Conservation (phyloP, 2,888 invertebrate species). For the Nematopogon swammerdamellus region DNA sequence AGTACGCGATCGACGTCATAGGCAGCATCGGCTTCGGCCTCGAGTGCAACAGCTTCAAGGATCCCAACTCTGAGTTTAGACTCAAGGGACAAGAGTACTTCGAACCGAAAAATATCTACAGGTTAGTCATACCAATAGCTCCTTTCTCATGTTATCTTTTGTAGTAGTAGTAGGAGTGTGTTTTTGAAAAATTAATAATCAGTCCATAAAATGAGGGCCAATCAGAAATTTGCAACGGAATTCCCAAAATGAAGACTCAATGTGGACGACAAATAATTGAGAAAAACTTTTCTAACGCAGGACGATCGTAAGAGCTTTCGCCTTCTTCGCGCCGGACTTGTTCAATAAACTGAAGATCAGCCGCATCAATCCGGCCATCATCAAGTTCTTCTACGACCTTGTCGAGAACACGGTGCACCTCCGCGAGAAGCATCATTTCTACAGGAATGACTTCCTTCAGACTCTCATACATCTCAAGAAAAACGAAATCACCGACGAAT, state of each 20-base stretch:
- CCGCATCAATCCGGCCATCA: conserved; percentile 31
- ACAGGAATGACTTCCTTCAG: conserved; percentile 52
- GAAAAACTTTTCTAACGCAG: no score
- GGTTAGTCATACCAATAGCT: conserved; percentile 32
- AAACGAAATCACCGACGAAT: conserved; percentile 20
- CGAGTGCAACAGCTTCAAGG: conserved; percentile 56
- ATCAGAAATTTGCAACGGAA: no score
- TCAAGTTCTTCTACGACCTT: conserved; percentile 35
- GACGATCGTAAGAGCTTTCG: conserved; percentile 34
- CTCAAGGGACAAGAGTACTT: conserved; percentile 41
- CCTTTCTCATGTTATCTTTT: conserved; percentile 2
- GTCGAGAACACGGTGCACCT: conserved; percentile 37
- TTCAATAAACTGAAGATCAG: conserved; percentile 33
- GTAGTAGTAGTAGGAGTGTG: conserved; percentile 4
- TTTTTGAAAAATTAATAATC: no score
- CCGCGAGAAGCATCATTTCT: conserved; percentile 27
- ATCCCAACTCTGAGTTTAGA: conserved; percentile 53
- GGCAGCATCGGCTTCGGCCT: conserved; percentile 61
- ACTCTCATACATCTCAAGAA: conserved; percentile 49
- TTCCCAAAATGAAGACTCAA: no score
- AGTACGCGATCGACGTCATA: conserved; percentile 60
- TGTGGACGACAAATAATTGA: no score
- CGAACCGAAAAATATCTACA: conserved; percentile 31
- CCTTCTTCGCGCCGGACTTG: conserved; percentile 38
- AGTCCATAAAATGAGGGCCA: no score